Conservation (phyloP, 2,888 invertebrate genomes). For the Habrosyne pyritoides region DNA sequence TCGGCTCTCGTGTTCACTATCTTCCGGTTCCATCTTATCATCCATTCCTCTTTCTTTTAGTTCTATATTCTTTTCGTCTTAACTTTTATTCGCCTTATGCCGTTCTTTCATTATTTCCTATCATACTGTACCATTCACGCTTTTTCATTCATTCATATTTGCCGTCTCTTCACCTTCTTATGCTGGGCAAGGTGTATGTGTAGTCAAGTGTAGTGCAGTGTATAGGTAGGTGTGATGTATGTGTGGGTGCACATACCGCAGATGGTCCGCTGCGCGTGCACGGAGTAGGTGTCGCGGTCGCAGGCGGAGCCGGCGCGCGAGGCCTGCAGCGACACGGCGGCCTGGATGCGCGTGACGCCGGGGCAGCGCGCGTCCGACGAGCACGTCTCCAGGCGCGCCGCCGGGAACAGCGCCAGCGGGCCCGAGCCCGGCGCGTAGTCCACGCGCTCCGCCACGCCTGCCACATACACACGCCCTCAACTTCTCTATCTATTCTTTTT, state of each 20-base stretch:
- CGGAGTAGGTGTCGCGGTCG: conserved; percentile 96
- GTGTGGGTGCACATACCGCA: conserved; percentile 84
- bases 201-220: not conserved
- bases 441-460: conserved; percentile 91
- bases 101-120: no score
- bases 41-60: no score
- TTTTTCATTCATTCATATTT: no score
- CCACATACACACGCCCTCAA: not conserved
- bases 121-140: no score
- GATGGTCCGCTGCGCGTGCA: conserved; percentile 92
- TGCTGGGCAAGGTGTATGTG: no score
- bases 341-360: conserved; percentile 86
- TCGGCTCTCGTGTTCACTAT: no score
- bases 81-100: no score
- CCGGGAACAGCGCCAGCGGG: conserved; percentile 90
- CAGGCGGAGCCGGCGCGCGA: conserved; percentile 97
- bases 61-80: no score
- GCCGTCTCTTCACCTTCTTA: no score
- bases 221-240: not conserved
- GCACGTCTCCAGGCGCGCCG: conserved; percentile 95
- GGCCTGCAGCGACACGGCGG: conserved; percentile 87
- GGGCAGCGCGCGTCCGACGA: conserved; percentile 94
- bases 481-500: no score
- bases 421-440: conserved; percentile 94
- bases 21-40: no score